phyloP scores from a whole-genome alignment of 2,113 vertebrate species.

The Chrysochloris asiatica region DNA sequence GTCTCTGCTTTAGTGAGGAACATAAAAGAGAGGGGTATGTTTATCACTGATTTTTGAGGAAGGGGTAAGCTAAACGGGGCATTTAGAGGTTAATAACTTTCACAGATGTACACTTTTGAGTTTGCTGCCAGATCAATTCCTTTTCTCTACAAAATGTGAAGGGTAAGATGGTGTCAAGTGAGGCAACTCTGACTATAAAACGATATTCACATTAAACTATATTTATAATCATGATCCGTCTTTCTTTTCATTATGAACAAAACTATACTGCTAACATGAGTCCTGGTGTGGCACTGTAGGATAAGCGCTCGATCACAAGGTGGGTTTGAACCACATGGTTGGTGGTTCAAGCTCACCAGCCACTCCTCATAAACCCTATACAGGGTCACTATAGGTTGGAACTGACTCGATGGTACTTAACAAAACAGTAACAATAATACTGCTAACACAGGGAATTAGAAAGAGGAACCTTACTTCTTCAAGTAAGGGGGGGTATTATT shows the following conservation, averaged over 20 bases:
- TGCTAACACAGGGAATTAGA: conserved; percentile 33
- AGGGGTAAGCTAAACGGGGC: conserved; percentile 61
- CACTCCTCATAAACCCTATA: too few species aligned
- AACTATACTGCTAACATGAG: conserved; percentile 48
- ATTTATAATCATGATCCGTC: conserved; percentile 58
- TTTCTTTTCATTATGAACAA: conserved; percentile 33
- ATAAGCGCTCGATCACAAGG: too few species aligned
- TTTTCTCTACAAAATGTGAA: conserved; percentile 47
- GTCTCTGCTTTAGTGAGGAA: conserved; percentile 49
- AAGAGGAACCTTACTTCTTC: neutral
- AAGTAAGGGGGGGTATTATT: neutral
- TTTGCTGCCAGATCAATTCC: conserved; percentile 64
- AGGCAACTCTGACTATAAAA: conserved; percentile 50
- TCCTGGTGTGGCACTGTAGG: too few species aligned
- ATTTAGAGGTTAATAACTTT: conserved; percentile 73
- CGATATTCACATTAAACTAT: conserved; percentile 58
- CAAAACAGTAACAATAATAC: too few species aligned
- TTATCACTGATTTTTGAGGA: conserved; percentile 57
- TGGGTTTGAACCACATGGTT: too few species aligned
- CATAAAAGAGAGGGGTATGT: conserved; percentile 53
- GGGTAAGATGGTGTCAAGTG: conserved; percentile 40
- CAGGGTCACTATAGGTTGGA: too few species aligned
- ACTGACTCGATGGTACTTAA: too few species aligned
- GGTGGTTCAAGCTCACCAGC: too few species aligned
- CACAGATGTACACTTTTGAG: conserved; percentile 61